Evolutionary conservation across 2,888 invertebrate genomes (phyloP), one percentile per base, ranked within the genome.

Genomic region (Digitonthophagus gazella): DNA sequence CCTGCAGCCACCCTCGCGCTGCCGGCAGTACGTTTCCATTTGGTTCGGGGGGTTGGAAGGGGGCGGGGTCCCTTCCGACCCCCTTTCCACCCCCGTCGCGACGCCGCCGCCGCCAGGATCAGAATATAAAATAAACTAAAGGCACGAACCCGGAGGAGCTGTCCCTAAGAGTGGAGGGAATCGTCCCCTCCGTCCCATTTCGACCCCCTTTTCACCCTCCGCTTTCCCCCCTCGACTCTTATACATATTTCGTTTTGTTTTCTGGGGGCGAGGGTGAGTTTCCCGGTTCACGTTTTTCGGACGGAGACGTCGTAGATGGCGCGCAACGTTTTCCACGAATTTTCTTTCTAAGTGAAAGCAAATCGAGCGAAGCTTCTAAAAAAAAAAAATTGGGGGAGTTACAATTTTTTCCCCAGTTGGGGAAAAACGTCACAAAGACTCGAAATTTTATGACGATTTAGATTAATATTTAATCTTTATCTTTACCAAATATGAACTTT

Each of bases 121-220:
- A 79, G 81, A 82, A 82, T 82, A 82, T 82, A 82, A 82, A 82
- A 82, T 82, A 82, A 82, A 82, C 81, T 81, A 81, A 81, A 80
- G 61, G 61, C 20, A 61, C 61, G 16, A 61, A 18, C 19, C 18
- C 61, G 58, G 19, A 16, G 58, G 18, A 22, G 22, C 22, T 6
- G 22, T 22, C 15, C 16, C 61, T 20, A 18, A 61, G n/a, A 61
- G 19, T 20, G 20, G 19, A 18, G 61, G 20, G 18, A 61, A 61
- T 20, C 61, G 18, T 19, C 61, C 61, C 79, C 79, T 75, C 54
- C 18, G 58, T 75, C 6, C 57, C 54, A 19, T 65, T 63, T 63
- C 61, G 58, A 63, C 71, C 67, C 67, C 56, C 65, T 3, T n/a
- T 58, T 15, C 58, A 15, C 20, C 54, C 20, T 64, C 54, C 67